Conservation (phyloP, 2,888 invertebrate species). For the Spatulosminthurus flaviceps region DNA sequence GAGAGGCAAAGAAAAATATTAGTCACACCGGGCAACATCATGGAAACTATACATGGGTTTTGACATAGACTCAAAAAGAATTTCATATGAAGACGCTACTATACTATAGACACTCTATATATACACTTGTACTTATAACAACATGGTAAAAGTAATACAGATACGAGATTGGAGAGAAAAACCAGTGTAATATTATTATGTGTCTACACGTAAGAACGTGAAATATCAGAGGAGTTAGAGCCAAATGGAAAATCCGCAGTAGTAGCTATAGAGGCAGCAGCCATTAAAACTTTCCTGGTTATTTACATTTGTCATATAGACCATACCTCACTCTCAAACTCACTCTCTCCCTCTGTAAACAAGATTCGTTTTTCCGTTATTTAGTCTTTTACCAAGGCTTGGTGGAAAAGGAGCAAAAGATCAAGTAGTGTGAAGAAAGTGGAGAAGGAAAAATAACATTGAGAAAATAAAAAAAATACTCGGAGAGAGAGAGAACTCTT, state of each 20-base stretch:
- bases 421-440: conserved; percentile 9
- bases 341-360: background rate
- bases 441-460: background rate
- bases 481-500: too few species aligned
- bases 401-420: background rate
- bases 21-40: background rate
- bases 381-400: background rate
- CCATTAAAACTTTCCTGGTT: conserved; percentile 18
- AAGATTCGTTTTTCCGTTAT: background rate
- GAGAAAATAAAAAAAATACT: background rate
- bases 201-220: too few species aligned
- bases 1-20: background rate
- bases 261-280: too few species aligned
- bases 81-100: background rate
- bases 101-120: too few species aligned
- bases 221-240: too few species aligned
- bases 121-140: too few species aligned
- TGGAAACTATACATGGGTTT: conserved; percentile 10
- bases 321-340: background rate
- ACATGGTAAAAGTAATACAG: too few species aligned
- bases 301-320: conserved; percentile 14
- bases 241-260: conserved; percentile 13
- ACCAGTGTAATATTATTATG: too few species aligned
- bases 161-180: too few species aligned
- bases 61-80: conserved; percentile 2